These are phyloP conservation scores for Xanthia togata DNA, from an alignment of 2,888 invertebrate species.

Conservation along the genomic window DNA sequence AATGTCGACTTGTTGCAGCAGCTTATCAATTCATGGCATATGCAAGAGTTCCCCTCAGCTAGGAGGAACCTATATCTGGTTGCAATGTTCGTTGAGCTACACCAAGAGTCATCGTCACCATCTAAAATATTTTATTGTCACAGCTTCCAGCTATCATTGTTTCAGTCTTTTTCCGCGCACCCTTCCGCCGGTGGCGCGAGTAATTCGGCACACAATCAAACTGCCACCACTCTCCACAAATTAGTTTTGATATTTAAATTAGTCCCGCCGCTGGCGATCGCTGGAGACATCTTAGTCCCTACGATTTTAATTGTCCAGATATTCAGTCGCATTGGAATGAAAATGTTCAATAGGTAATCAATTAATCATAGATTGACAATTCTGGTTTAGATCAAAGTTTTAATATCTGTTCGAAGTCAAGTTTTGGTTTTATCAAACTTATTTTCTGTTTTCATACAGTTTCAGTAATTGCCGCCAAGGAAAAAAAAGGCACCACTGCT, in stretches of 20 bases:
- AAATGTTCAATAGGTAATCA: not conserved
- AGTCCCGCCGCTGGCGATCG: slow-evolving; percentile 79
- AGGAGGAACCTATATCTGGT: not conserved
- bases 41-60: not conserved
- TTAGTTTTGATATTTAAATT: slow-evolving; percentile 90
- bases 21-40: not conserved
- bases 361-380: not conserved
- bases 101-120: not conserved
- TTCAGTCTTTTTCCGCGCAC: slow-evolving; percentile 33
- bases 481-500: not conserved
- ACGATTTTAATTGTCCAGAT: slow-evolving; percentile 33
- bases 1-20: not conserved
- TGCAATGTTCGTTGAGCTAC: not conserved
- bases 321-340: not conserved
- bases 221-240: slow-evolving; percentile 84
- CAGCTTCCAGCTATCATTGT: slow-evolving; percentile 17
- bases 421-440: not conserved
- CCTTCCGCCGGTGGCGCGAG: slow-evolving; percentile 64
- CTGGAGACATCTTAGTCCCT: slow-evolving; percentile 67
- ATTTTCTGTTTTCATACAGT: not conserved
- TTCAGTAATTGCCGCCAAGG: not conserved
- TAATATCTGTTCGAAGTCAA: not conserved
- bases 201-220: slow-evolving; percentile 85
- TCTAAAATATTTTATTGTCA: not conserved
- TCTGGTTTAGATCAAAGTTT: not conserved